Percentiles rank a stretch among this genome's conserved stretches.
phyloP scores from a whole-genome alignment of 2,113 vertebrate genomes.

The Clarias magur region DNA sequence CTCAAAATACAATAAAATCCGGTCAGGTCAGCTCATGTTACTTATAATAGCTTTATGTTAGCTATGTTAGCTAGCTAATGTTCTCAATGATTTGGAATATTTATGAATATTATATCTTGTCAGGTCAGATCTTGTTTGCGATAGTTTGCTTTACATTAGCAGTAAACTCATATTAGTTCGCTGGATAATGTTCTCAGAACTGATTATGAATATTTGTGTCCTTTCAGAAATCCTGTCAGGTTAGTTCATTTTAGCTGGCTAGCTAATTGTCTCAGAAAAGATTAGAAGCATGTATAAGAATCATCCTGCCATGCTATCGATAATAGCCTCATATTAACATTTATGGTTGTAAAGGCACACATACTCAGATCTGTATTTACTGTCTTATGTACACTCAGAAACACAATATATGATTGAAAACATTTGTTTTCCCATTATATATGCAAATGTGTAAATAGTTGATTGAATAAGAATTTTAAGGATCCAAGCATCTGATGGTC shows the following conservation, averaged over 20 bases:
- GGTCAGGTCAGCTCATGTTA: no score
- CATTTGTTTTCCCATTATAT: neutral
- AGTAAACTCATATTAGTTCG: neutral
- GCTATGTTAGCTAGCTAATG: no score
- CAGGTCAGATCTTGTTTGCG: neutral
- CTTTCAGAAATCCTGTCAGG: neutral
- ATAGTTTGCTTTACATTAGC: no score
- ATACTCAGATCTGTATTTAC: neutral
- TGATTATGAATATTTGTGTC: neutral
- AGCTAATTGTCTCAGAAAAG: neutral
- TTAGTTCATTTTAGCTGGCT: neutral
- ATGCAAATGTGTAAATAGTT: neutral
- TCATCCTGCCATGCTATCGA: neutral
- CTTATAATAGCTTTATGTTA: no score
- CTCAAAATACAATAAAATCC: neutral
- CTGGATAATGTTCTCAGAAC: neutral
- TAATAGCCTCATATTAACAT: neutral
- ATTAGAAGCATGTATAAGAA: neutral
- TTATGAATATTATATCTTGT: neutral
- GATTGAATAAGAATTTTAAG: slow-evolving; percentile 1
- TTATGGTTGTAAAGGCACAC: neutral
- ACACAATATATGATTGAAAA: neutral
- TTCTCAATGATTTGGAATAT: no score
- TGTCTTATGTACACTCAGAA: neutral
- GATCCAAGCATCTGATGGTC: neutral